Base-by-base conservation (phyloP, 1,140 invertebrate species). In the Panulirus ornatus region DNA sequence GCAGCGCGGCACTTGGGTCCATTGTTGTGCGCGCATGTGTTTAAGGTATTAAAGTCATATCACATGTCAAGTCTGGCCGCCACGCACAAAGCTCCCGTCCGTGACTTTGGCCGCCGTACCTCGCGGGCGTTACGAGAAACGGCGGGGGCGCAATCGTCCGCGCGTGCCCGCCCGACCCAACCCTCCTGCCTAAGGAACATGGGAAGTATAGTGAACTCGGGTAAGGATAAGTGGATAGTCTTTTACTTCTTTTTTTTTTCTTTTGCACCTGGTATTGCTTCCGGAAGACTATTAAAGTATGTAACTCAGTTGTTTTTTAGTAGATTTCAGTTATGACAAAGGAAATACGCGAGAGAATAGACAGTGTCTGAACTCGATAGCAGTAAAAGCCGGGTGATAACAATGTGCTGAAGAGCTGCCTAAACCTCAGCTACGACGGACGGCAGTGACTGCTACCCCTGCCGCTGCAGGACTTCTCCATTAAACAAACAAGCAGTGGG, bases 1-100 rank as follows among this genome's bases (percentile, higher is more conserved):
- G 70, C 38, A 47, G 78, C 42, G 11, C 44, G n/a, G 58, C 34
- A 30, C 58, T 5, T 38, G 73, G 51, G 27, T 16, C 44, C 47
- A 83, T 75, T 82, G 70, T 82, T 38, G 63, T 44, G 14, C 66
- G 79, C 79, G 87, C 87, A 89, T 89, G 87, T 89, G 87, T 89
- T 89, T 76, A 83, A 83, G 81, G 87, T 84, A 89, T 89, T 89
- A 89, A 89, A 89, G 79, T 89, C 87, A 89, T 89, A 89, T 89
- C 79, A 89, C 79, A 71, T 75, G 87, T 89, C 87, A 89, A 40
- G 87, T 89, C 84, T 89, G 79, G 70, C 36, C 79, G 87, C 38
- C 66, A 34, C 38, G 3, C 58, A 89, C 87, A 89, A 89, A 89
- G 79, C 58, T 36, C 38, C 40, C 30, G 70, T 63, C 44, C 78